Base-by-base conservation (phyloP, 2,113 vertebrate genomes). In the Lucifuga dentata region DNA sequence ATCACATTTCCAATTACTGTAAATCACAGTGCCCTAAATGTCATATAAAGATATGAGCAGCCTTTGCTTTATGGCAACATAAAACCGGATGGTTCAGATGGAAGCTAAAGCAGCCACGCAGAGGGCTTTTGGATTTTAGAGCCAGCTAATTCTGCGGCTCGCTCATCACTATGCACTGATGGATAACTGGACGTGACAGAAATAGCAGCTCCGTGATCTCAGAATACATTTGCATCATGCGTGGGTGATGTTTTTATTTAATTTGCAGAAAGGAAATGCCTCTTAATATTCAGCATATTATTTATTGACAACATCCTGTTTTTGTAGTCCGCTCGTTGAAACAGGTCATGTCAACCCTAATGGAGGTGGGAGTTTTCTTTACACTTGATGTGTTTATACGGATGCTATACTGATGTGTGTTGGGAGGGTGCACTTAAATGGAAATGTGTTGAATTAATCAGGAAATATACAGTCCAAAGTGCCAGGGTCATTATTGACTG, bases 21-120 rank as follows among this genome's bases (percentile, higher is more conserved):
- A 84, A 85, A 85, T 87, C 81, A 79, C 40, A 45, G 33, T 44
- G 70, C 61, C 64, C 52, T 35, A 48, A 73, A 69, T 67, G 48
- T 56, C 68, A 62, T 88, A 48, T 55, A 73, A 73, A 48, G 35
- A 75, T 74, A 77, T 76, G 57, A 69, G 80, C 52, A 66, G 64
- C 43, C 43, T 81, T 62, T 43, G 39, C 70, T 86, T 86, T 81
- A 86, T 60, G 39, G 60, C 33, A 20, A 43, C 68, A 83, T 84
- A 67, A 87, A 83, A 65, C 48, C 16, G 39, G 46, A 75, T 12
- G 66, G 68, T 68, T 71, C 20, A 4, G 68, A 82, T 24, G 10
- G 49, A 71, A 43, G 19, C 68, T 67, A 35, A 69, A 70, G 69
- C 64, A 64, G 68, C 65, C 70, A 32, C 13, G n/a, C 16, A 2